phyloP scores from a whole-genome alignment of 2,797 vertebrate genomes.

The Cynopterus sphinx region DNA sequence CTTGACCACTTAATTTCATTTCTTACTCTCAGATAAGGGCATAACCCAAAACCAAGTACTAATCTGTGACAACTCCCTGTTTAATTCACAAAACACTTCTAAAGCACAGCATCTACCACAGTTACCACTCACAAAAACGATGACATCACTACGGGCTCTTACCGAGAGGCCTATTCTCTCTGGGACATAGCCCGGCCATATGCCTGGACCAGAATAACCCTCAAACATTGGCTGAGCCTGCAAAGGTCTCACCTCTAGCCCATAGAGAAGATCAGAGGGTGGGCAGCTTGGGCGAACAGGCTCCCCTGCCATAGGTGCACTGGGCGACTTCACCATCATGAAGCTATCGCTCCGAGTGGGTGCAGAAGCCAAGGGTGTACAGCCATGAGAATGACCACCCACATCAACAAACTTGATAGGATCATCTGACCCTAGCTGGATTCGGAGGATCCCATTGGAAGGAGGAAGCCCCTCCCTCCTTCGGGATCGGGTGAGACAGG shows the following conservation, averaged over 20 bases:
- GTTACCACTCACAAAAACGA: conserved; percentile 54
- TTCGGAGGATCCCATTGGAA: conserved; percentile 81
- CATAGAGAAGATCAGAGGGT: conserved; percentile 80
- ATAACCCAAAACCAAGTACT: not conserved
- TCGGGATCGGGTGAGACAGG: conserved; percentile 75
- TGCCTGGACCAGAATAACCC: conserved; percentile 40
- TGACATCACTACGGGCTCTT: conserved; percentile 49
- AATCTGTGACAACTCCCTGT: conserved; percentile 7
- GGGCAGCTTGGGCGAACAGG: conserved; percentile 80
- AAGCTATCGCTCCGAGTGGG: conserved; percentile 80
- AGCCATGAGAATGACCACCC: conserved; percentile 79
- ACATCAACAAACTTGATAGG: conserved; percentile 85
- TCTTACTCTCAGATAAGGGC: conserved; percentile 29
- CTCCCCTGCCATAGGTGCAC: conserved; percentile 78
- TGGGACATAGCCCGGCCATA: conserved; percentile 31
- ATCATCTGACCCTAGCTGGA: conserved; percentile 83
- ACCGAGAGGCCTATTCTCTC: conserved; percentile 38
- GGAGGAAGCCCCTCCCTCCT: conserved; percentile 76
- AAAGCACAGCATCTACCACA: conserved; percentile 45
- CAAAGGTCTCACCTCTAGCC: conserved; percentile 79
- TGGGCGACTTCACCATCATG: conserved; percentile 81
- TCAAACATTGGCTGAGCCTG: conserved; percentile 66
- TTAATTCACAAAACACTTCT: conserved; percentile 55
- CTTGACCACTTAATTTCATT: conserved; percentile 49
- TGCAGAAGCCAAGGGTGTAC: conserved; percentile 77